Evolutionary conservation across 2,888 invertebrate genomes (phyloP), one percentile per base, ranked within the genome.

Genomic region (Hoplodrina ambigua): DNA sequence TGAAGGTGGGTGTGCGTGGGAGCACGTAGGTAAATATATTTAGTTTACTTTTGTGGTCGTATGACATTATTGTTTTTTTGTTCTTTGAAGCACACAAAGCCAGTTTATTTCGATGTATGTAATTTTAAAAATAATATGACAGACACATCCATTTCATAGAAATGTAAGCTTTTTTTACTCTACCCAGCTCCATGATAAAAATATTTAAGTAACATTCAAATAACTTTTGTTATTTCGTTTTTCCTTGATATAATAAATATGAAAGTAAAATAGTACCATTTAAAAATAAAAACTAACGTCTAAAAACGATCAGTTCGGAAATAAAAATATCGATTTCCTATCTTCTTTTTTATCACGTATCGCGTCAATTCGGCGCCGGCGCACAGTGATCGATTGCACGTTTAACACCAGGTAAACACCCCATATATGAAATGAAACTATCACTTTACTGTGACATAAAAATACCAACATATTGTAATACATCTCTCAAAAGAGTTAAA

Each of bases 351-450:
- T 81, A 71, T 79, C 66, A 72, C 77, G 70, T 82, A 86, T 82
- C 84, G 77, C 84, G 76, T 73, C 78, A 37, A n/a, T 78, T 83
- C 86, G 86, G 87, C 90, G 91, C 87, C 87, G 77, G 87, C 88
- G 89, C 91, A 89, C 85, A 75, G 52, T 88, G 88, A 91, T 91
- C 85, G 86, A 90, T 91, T 80, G 77, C 87, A 85, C 85, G 76
- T 81, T 86, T 85, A 81, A 83, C 86, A 82, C 77, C 88, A 89
- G 88, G 89, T 89, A 89, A 89, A 88, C 83, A 83, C 82, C 84
- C 85, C 84, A 85, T 90, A 91, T 90, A 89, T 86, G 85, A 85
- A 84, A 90, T 88, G 86, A 86, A 85, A 75, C 86, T 84, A 83
- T 83, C 81, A 85, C 80, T 83, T 86, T 82, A 84, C 86, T 84